These are phyloP conservation scores for Entomyzon cyanotis DNA, from an alignment of 2,113 vertebrate species.

Conservation along the genomic window DNA sequence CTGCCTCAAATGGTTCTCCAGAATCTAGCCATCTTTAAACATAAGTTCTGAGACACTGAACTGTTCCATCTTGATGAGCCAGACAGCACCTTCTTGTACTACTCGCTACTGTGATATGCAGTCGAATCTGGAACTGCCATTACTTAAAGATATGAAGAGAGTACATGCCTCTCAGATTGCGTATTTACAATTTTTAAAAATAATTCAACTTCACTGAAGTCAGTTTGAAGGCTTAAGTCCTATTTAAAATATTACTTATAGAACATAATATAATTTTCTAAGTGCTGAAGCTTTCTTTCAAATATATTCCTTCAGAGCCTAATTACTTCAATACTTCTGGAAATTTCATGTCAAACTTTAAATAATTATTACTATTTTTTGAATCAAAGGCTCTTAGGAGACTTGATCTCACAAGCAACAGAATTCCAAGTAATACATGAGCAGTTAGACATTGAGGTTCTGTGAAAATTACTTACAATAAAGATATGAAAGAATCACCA, in stretches of 20 bases:
- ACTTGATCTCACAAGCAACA: background rate
- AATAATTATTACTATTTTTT: conserved; percentile 5
- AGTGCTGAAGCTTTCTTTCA: background rate
- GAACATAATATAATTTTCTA: background rate
- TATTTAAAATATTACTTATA: background rate
- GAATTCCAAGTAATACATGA: background rate
- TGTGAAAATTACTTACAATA: background rate
- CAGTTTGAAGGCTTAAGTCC: background rate
- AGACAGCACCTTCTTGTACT: background rate
- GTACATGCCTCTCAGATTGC: background rate
- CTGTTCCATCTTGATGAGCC: background rate
- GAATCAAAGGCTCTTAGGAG: background rate
- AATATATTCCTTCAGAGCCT: background rate
- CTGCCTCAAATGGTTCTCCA: background rate
- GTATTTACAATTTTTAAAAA: background rate
- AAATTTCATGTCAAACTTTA: background rate
- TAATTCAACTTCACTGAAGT: background rate
- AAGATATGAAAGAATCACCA: background rate
- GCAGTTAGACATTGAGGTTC: background rate
- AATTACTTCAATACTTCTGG: background rate
- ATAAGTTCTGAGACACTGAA: background rate
- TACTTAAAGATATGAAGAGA: background rate
- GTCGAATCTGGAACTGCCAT: background rate
- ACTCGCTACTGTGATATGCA: background rate
- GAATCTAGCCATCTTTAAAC: background rate